A percentile compares a stretch with the other conserved stretches of the same genome.
Conservation (phyloP, 2,113 vertebrate species). For the Poeciliopsis retropinna region DNA sequence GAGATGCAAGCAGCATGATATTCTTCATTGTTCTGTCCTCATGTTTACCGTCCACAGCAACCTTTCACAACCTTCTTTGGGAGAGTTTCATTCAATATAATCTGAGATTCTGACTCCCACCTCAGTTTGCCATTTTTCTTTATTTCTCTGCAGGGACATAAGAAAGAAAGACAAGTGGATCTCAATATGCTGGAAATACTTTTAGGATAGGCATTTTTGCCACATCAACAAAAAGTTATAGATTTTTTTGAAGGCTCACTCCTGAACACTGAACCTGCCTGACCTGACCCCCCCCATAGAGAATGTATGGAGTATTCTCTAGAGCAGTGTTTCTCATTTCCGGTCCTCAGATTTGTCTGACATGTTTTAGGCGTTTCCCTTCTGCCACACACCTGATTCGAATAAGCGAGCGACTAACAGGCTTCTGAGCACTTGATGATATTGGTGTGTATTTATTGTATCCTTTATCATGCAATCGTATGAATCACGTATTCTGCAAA, state of each 20-base stretch:
- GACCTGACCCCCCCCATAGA: no score
- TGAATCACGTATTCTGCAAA: no score
- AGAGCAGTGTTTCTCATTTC: no score
- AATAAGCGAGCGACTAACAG: no score
- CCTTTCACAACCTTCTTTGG: constrained; percentile 34
- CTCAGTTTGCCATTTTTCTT: constrained; percentile 67
- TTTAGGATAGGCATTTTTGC: neutral
- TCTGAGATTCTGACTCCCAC: constrained; percentile 25
- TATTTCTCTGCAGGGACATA: constrained; percentile 62
- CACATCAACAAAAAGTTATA: neutral
- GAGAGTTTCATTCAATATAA: constrained; percentile 48
- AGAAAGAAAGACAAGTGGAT: neutral
- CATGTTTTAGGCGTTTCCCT: no score
- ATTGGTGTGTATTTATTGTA: no score
- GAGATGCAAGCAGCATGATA: constrained; percentile 13
- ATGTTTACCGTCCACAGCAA: constrained; percentile 69
- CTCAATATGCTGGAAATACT: neutral
- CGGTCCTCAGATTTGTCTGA: no score
- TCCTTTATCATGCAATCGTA: no score
- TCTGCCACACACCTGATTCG: no score
- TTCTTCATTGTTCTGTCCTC: constrained; percentile 2
- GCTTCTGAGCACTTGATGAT: no score
- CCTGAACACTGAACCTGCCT: no score
- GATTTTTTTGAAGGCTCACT: neutral
- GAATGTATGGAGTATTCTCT: no score